A percentile compares a stretch with the other conserved stretches of the same genome.
Conservation (phyloP, 2,113 vertebrate species). For the Chaenogobius annularis region DNA sequence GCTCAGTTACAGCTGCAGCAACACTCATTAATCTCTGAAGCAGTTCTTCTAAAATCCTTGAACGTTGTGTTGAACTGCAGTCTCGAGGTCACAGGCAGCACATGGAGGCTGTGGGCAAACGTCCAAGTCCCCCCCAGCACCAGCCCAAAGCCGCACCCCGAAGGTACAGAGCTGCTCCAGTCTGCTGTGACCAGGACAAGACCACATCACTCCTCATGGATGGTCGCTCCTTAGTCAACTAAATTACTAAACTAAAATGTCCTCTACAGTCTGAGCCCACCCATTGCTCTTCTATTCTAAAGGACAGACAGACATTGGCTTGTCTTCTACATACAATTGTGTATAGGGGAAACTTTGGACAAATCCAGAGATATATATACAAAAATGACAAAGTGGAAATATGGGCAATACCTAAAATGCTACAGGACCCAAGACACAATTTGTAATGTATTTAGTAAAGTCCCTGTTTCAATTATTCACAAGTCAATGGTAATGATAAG, state of each 20-base stretch:
- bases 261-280: not conserved
- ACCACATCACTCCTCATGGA: not conserved
- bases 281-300: not conserved
- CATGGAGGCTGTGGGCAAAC: not conserved
- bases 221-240: not conserved
- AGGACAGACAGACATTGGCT: not conserved
- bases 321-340: not conserved
- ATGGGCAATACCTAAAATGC: not conserved
- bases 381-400: not conserved
- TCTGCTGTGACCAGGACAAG: not conserved
- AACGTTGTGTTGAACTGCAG: not conserved
- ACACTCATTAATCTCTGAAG: constrained; percentile 29
- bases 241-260: not conserved
- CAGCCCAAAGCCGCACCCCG: not conserved
- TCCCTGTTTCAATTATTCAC: no score
- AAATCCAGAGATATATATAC: not conserved
- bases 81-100: not conserved
- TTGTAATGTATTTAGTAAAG: no score
- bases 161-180: not conserved
- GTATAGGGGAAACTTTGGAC: not conserved
- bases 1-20: constrained; percentile 40
- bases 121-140: not conserved
- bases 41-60: constrained; percentile 30
- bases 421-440: no score
- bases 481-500: no score